A percentile compares a stretch with the other conserved stretches of the same genome.
Evolutionary conservation across 2,113 vertebrate species (phyloP).

Genomic region (Heloderma charlesbogerti): DNA sequence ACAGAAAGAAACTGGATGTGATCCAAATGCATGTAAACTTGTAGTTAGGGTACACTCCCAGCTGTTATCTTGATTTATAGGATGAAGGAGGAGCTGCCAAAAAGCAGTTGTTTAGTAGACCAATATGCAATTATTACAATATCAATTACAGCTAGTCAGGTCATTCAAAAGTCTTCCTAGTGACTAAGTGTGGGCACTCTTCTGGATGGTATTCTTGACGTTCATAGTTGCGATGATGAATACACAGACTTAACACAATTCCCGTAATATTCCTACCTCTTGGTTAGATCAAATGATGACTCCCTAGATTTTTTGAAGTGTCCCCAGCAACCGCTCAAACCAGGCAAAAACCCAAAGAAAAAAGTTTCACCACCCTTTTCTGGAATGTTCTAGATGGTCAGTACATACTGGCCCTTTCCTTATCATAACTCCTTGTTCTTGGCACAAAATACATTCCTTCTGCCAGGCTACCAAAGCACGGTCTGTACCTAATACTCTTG

Average conservation of each 20-base stretch:
- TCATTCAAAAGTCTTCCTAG: neutral
- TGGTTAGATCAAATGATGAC: too few relatives aligned
- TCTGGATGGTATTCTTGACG: neutral
- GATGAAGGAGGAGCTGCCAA: neutral
- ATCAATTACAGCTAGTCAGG: neutral
- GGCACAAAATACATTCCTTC: neutral
- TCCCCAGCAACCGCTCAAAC: neutral
- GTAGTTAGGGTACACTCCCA: neutral
- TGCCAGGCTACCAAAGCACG: neutral
- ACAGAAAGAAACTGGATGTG: neutral
- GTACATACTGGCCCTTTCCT: neutral
- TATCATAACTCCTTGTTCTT: constrained; percentile 7
- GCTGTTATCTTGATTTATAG: neutral
- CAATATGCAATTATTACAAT: neutral
- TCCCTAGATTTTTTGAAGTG: neutral
- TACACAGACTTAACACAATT: too few relatives aligned
- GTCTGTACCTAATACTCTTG: neutral
- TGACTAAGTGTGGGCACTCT: neutral
- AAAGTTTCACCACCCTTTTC: neutral
- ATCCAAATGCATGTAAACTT: neutral
- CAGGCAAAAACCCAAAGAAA: neutral
- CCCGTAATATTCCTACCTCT: neutral
- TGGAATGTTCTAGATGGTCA: neutral
- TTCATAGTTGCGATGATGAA: neutral
- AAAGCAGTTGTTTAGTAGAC: neutral